Conservation (phyloP, 2,797 vertebrate genomes). For the Centropyge bicolor region DNA sequence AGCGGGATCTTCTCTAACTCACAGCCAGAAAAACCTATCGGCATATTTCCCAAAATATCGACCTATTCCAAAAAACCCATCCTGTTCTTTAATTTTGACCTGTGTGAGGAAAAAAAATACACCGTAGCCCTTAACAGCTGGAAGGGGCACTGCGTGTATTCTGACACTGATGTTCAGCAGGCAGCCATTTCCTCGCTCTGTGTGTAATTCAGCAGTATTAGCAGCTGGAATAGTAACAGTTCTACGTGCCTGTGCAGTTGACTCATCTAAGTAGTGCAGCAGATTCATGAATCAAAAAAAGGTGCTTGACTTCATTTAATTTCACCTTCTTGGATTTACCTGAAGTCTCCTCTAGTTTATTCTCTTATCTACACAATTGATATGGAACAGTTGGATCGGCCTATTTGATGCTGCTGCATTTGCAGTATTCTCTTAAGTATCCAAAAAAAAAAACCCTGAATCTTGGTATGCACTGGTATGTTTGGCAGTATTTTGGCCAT, state of each 20-base stretch:
- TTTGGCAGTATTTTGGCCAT: conserved; percentile 10
- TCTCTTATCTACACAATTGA: conserved; percentile 16
- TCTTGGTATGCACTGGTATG: conserved; percentile 4
- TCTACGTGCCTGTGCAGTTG: conserved; percentile 67
- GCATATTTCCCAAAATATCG: neutral
- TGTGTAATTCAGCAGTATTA: conserved; percentile 82
- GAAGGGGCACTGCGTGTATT: conserved; percentile 43
- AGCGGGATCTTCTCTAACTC: neutral
- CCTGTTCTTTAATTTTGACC: conserved; percentile 31
- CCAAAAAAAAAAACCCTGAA: neutral
- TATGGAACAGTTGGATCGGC: conserved; percentile 12
- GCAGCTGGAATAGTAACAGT: conserved; percentile 82
- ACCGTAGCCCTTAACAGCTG: conserved; percentile 64
- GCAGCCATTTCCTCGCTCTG: conserved; percentile 79
- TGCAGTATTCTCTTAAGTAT: conserved; percentile 17
- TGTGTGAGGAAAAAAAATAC: conserved; percentile 12
- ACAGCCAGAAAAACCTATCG: neutral
- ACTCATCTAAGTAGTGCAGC: conserved; percentile 54
- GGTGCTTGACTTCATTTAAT: conserved; percentile 72
- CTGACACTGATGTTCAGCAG: conserved; percentile 74
- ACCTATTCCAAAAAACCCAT: conserved; percentile 13
- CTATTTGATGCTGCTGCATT: conserved; percentile 24
- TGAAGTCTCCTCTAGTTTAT: conserved; percentile 36
- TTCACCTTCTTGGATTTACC: conserved; percentile 43
- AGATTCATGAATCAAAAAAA: conserved; percentile 54